Evolutionary conservation across 2,888 invertebrate genomes (phyloP).

Genomic region (Amorpha juglandis): DNA sequence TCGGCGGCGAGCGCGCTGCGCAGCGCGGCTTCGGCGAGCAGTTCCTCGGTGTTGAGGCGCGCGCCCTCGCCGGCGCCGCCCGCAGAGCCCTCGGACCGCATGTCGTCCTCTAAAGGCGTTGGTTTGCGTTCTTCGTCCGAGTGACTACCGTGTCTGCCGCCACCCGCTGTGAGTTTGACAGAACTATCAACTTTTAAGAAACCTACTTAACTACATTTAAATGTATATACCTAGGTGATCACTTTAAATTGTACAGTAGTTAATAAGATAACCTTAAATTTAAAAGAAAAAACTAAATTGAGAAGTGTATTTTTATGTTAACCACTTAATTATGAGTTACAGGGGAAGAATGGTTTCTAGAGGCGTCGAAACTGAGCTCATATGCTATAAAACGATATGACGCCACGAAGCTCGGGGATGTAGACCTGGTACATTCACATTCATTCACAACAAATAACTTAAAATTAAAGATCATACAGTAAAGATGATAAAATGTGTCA

Average conservation of each 20-base stretch:
- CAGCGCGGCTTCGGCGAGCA: slow-evolving; percentile 75
- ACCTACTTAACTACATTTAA: background rate
- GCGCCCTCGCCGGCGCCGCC: slow-evolving; percentile 35
- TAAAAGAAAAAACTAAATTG: too few relatives aligned
- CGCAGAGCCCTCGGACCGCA: slow-evolving; percentile 63
- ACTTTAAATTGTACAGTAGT: background rate
- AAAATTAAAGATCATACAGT: too few relatives aligned
- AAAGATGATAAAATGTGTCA: too few relatives aligned
- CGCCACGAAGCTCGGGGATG: too few relatives aligned
- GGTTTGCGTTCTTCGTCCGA: slow-evolving; percentile 73
- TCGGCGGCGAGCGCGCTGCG: slow-evolving; percentile 75
- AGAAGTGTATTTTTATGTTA: too few relatives aligned
- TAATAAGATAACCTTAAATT: too few relatives aligned
- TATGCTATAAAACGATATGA: too few relatives aligned
- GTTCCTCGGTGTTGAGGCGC: slow-evolving; percentile 32
- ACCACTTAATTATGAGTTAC: too few relatives aligned
- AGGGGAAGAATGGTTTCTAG: too few relatives aligned
- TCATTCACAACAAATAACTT: too few relatives aligned
- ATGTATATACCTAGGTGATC: background rate
- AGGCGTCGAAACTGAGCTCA: too few relatives aligned
- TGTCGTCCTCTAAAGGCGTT: slow-evolving; percentile 63
- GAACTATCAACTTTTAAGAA: background rate
- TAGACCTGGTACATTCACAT: too few relatives aligned
- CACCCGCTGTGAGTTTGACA: slow-evolving; percentile 78
- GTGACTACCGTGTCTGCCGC: slow-evolving; percentile 82